phyloP scores from a whole-genome alignment of 1,140 invertebrate species.

The Plectrocnemia conspersa region DNA sequence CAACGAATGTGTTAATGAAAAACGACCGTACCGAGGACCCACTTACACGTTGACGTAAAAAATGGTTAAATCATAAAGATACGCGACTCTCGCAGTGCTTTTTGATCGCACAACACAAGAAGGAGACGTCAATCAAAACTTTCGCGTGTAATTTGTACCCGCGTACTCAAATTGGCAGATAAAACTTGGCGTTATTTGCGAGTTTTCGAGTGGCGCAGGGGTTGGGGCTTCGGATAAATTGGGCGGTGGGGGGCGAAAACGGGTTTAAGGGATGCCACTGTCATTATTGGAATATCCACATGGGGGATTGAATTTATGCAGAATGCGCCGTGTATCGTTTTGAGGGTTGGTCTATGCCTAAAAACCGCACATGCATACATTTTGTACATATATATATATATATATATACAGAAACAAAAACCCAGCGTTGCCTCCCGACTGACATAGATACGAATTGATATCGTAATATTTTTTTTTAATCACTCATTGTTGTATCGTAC shows the following conservation, averaged over 20 bases:
- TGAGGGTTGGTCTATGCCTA: neutral
- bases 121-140: neutral
- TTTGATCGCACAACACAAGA: slow-evolving; percentile 14
- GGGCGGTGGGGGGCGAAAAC: slow-evolving; percentile 6
- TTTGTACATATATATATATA: too few relatives aligned
- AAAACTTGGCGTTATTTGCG: slow-evolving; percentile 14
- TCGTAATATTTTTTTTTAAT: too few relatives aligned
- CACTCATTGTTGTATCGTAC: too few relatives aligned
- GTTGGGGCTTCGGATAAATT: slow-evolving; percentile 5
- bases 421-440: too few relatives aligned
- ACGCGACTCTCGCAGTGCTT: neutral
- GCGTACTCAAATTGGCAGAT: slow-evolving; percentile 22
- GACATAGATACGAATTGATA: too few relatives aligned
- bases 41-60: neutral
- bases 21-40: neutral
- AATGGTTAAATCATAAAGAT: neutral
- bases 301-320: slow-evolving; percentile 4
- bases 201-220: neutral
- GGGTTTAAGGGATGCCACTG: slow-evolving; percentile 5
- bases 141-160: slow-evolving; percentile 2
- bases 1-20: too few relatives aligned
- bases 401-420: too few relatives aligned
- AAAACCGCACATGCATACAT: too few relatives aligned
- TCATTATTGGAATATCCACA: slow-evolving; percentile 17
- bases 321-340: neutral